Percentiles rank a stretch among this genome's conserved stretches.
These are phyloP conservation scores for Elysia crispata DNA, from an alignment of 2,888 invertebrate genomes.

Conservation along the genomic window DNA sequence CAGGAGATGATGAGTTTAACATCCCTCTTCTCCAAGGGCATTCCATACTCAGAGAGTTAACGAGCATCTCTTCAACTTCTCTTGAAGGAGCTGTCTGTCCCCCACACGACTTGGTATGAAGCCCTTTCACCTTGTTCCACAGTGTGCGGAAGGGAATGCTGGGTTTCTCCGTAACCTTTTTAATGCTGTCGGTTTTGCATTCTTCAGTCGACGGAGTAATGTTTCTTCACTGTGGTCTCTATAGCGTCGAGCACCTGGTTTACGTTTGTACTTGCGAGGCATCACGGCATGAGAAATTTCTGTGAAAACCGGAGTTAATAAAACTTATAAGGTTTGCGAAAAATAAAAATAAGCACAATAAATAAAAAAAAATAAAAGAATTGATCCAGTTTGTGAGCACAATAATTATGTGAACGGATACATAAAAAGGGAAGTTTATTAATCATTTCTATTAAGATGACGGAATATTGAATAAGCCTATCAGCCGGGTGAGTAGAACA, in stretches of 20 bases:
- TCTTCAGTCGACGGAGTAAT: constrained; percentile 17
- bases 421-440: too few relatives aligned
- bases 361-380: background rate
- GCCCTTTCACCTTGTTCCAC: constrained; percentile 25
- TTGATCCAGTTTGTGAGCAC: too few relatives aligned
- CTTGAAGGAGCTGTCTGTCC: constrained; percentile 6
- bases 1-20: background rate
- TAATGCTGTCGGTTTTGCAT: background rate
- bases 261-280: constrained; percentile 24
- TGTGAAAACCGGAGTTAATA: background rate
- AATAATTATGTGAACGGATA: too few relatives aligned
- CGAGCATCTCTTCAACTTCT: constrained; percentile 36
- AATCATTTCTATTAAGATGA: too few relatives aligned
- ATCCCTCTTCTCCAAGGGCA: background rate
- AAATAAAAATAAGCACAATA: background rate
- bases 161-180: background rate
- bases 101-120: constrained; percentile 17
- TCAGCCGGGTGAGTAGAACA: too few relatives aligned
- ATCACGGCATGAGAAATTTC: background rate
- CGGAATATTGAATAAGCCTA: background rate
- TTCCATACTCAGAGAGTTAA: background rate
- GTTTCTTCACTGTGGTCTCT: constrained; percentile 2
- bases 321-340: background rate
- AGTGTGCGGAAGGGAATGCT: constrained; percentile 28
- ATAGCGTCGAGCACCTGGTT: constrained; percentile 16